These are phyloP conservation scores for Galerucella pusilla DNA, from an alignment of 2,888 invertebrate species.

Conservation along the genomic window DNA sequence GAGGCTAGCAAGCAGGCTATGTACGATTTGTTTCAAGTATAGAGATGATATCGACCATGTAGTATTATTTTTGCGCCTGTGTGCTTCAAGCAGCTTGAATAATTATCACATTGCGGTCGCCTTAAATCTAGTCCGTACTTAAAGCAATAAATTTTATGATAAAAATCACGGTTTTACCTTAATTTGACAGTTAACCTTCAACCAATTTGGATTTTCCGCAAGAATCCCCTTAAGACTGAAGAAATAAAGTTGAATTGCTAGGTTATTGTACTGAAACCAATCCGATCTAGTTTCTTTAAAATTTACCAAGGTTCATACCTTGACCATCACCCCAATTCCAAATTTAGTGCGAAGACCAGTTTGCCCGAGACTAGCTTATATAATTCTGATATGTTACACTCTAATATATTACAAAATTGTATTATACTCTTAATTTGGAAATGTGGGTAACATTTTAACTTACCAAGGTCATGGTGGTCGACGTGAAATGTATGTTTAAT, in stretches of 20 bases:
- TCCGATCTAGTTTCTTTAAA: background rate
- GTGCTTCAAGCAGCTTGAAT: no score
- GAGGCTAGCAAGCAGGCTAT: no score
- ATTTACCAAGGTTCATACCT: slow-evolving; percentile 3
- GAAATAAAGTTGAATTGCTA: background rate
- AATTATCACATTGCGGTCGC: no score
- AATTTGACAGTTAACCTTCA: no score
- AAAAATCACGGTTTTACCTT: no score
- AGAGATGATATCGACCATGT: no score
- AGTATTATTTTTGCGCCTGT: no score
- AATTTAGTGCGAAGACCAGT: background rate
- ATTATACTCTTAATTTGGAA: background rate
- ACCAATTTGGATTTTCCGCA: no score
- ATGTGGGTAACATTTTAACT: slow-evolving; percentile 45
- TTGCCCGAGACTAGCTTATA: background rate
- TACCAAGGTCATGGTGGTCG: slow-evolving; percentile 76
- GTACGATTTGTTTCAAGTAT: no score
- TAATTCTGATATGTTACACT: background rate
- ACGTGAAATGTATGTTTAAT: slow-evolving; percentile 86
- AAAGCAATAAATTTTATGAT: no score
- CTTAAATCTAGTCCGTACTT: no score
- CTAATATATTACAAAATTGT: background rate
- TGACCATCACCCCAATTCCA: slow-evolving; percentile 8
- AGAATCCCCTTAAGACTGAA: background rate
- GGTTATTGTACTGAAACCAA: background rate